phyloP scores from a whole-genome alignment of 2,113 vertebrate species.

The Saimiri boliviensis region DNA sequence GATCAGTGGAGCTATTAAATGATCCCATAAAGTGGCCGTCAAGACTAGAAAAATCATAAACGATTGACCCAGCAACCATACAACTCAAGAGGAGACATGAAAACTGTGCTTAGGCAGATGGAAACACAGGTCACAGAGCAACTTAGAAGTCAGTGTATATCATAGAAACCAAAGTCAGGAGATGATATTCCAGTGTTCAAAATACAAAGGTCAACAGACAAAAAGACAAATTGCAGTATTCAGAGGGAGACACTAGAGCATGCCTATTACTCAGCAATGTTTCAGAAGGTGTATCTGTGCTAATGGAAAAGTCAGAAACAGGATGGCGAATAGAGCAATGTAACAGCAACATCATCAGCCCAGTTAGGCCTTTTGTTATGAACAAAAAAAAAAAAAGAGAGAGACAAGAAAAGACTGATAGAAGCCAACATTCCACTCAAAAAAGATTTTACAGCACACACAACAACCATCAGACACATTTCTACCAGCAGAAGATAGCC shows the following conservation, averaged over 20 bases:
- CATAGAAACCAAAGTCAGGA: not conserved
- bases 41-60: not conserved
- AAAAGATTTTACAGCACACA: not conserved
- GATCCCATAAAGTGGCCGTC: not conserved
- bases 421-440: not conserved
- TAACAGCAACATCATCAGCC: not conserved
- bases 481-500: not conserved
- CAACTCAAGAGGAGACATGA: not conserved
- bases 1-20: not conserved
- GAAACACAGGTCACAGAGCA: not conserved
- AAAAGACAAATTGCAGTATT: constrained; percentile 40
- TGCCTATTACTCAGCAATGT: not conserved
- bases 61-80: not conserved
- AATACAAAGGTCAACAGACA: constrained; percentile 36
- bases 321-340: not conserved
- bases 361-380: not conserved
- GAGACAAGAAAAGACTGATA: not conserved
- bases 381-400: constrained; percentile 12
- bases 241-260: not conserved
- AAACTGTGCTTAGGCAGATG: not conserved
- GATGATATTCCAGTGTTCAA: not conserved
- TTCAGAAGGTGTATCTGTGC: not conserved
- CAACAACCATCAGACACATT: not conserved
- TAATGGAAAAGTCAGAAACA: constrained; percentile 15
- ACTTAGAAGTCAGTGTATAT: not conserved